Base-by-base conservation (phyloP, 2,888 invertebrate genomes). In the Drosophila longiperda region DNA sequence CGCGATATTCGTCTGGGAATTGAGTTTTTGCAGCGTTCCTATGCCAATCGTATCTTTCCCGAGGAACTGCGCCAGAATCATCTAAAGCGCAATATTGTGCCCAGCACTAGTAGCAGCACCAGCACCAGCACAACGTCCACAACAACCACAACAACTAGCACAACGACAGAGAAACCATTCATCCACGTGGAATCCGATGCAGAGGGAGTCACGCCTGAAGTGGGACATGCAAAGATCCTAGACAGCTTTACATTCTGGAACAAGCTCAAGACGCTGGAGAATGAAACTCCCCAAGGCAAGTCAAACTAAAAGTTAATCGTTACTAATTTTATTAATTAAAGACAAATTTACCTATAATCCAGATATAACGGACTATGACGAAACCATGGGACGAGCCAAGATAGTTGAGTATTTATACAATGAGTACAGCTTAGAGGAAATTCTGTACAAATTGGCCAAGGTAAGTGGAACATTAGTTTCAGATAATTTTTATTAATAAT, bases 371-470 rank as follows among this genome's bases (percentile, higher is more conserved):
- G 96, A 96, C 74, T 96, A 96, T 88, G 95, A 96, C 82, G 96
- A 96, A 83, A 94, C 96, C 84, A 93, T 95, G 91, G 96, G 96
- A 72, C 94, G 95, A 73, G 93, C 96, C 74, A 95, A 95, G 83
- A 94, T 96, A 0, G 95, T 96, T 0, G 96, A 96, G 86, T 95
- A 95, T 61, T 93, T 96, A 9, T 96, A 96, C 93, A 96, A 96
- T 2, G 96, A 96, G 91, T 96, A 96, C 90, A 90, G 90, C 67
- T 93, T 97, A 64, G 96, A 96, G 92, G 96, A 96, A 92, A 95
- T 97, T 26, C 96, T 97, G 76, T 97, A 97, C 91, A 96, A 96
- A 85, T 93, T 97, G 58, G 96, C 96, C 29, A 96, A 96, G 94
- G 96, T 95, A 89, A 69, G 66, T 36, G 0, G 1, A 15, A 4